These are phyloP conservation scores for Lepidothrix coronata DNA, from an alignment of 2,113 vertebrate species.

Conservation along the genomic window DNA sequence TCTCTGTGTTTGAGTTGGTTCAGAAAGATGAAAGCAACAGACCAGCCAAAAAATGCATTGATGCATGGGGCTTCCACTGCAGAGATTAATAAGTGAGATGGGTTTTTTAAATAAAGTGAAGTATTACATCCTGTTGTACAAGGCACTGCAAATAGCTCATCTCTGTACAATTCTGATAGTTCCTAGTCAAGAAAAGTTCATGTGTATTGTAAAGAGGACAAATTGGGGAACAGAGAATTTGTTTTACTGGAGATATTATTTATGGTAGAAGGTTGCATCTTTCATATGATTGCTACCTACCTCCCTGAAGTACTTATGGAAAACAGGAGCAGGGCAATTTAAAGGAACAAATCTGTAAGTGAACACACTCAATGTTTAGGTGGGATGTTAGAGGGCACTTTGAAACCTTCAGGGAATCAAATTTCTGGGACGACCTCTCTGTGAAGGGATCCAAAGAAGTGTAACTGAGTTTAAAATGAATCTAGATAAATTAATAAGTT, in stretches of 20 bases:
- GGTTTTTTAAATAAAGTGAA: not conserved
- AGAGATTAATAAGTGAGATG: not conserved
- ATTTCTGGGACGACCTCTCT: not conserved
- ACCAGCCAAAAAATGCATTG: not conserved
- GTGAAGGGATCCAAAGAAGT: not conserved
- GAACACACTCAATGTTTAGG: not conserved
- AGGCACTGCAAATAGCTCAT: not conserved
- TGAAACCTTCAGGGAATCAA: not conserved
- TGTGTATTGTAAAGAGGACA: not conserved
- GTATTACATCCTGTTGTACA: not conserved
- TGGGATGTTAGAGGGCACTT: not conserved
- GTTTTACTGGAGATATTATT: not conserved
- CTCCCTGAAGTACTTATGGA: not conserved
- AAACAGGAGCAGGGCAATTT: not conserved
- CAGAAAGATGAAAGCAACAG: not conserved
- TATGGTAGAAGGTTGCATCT: not conserved
- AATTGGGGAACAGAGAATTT: not conserved
- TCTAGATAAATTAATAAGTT: not conserved
- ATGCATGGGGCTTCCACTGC: accelerated
- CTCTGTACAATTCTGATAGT: not conserved
- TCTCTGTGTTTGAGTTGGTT: not conserved
- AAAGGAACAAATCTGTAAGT: not conserved
- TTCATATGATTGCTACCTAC: not conserved
- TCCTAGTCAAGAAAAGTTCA: not conserved
- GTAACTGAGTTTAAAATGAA: not conserved